Evolutionary conservation across 2,113 vertebrate genomes (phyloP).

Genomic region (Mustelus asterias): DNA sequence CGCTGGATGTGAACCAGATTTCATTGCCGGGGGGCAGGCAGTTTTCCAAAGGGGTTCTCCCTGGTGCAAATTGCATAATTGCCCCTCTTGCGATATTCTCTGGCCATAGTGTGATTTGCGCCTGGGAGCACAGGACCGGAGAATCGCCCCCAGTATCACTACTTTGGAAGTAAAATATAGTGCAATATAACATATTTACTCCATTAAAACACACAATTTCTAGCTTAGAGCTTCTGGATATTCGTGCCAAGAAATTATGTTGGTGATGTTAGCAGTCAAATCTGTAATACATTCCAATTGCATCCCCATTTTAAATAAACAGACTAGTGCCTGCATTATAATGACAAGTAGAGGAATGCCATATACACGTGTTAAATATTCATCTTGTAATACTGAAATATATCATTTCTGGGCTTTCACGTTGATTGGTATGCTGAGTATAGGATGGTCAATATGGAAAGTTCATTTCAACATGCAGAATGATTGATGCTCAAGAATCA

Average conservation of each 20-base stretch:
- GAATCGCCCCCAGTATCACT: not conserved
- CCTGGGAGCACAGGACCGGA: too few species aligned
- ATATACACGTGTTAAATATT: not conserved
- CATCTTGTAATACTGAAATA: not conserved
- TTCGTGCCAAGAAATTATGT: not conserved
- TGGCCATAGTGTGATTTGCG: too few species aligned
- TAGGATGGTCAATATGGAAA: not conserved
- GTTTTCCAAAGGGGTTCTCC: too few species aligned
- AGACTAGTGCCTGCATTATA: not conserved
- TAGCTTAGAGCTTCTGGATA: not conserved
- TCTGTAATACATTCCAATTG: not conserved
- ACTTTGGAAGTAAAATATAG: not conserved
- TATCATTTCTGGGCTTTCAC: not conserved
- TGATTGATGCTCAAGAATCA: not conserved
- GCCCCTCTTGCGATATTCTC: too few species aligned
- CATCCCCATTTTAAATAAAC: not conserved
- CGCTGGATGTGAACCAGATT: too few species aligned
- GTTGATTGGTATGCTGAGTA: not conserved
- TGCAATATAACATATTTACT: not conserved
- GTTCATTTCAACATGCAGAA: not conserved
- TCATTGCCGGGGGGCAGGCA: too few species aligned
- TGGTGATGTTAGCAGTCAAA: not conserved
- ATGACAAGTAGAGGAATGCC: not conserved
- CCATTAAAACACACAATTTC: not conserved
- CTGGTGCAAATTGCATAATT: too few species aligned